Evolutionary conservation across 2,113 vertebrate species (phyloP).

Genomic region (Psephotus haematonotus): DNA sequence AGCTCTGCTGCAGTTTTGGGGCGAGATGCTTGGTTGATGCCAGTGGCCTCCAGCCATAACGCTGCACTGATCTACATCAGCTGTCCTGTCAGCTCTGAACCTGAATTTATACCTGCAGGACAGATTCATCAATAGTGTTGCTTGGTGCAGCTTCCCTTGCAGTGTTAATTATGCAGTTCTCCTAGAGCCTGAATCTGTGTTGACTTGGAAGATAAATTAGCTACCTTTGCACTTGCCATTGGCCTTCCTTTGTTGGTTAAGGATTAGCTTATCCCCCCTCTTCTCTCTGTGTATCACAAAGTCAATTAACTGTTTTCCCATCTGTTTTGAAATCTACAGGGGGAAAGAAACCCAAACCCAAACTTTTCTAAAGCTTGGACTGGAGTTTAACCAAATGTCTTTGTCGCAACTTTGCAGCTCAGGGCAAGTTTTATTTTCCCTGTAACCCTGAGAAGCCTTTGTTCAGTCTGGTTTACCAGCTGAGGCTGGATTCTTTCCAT

Average conservation of each 20-base stretch:
- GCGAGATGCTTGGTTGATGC: background rate
- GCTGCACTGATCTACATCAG: background rate
- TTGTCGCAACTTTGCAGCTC: background rate
- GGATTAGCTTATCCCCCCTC: background rate
- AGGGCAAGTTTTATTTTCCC: background rate
- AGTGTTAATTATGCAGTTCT: background rate
- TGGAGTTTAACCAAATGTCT: background rate
- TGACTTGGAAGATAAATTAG: constrained; percentile 22
- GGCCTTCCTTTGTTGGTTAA: background rate
- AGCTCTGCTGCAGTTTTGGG: background rate
- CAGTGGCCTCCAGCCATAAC: background rate
- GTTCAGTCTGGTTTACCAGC: background rate
- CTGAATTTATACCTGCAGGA: background rate
- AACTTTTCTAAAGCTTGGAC: background rate
- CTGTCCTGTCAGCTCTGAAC: background rate
- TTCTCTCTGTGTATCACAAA: background rate
- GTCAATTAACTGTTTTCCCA: background rate
- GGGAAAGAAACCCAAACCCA: background rate
- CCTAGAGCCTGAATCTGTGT: background rate
- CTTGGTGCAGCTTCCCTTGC: background rate
- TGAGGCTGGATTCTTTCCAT: background rate
- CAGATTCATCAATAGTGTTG: background rate
- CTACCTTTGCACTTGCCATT: background rate
- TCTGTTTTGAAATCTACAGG: background rate
- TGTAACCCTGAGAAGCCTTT: background rate